Base-by-base conservation (phyloP, 2,113 vertebrate genomes). In the Ophiodon elongatus region DNA sequence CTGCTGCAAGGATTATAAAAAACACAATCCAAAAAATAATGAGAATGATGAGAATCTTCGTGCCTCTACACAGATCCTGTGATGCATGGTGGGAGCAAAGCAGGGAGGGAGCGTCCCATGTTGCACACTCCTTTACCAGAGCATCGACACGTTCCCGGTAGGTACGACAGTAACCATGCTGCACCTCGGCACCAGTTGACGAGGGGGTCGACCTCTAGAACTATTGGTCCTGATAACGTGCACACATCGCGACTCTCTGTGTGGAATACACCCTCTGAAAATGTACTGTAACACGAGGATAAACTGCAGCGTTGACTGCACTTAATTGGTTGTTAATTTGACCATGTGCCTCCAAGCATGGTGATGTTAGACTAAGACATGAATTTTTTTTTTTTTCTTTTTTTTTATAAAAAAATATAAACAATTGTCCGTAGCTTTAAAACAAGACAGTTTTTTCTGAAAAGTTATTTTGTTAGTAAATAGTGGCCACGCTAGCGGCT, bases 81-180 rank as follows among this genome's bases (percentile, higher is more conserved):
- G 27, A 56, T 35, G 21, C 84, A 64, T 14, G 39, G 31, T 63
- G 59, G 59, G n/a, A 76, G 31, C 50, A 88, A 72, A 79, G 39
- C 60, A 27, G 19, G 41, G 43, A 77, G 33, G n/a, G 75, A 80
- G 15, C 72, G 0, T 4, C 69, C 73, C 19, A 27, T 25, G 10
- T 27, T 80, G 27, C 60, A 65, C 17, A 29, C 33, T 66, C 43
- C 69, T 6, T 23, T 66, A 75, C 43, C 73, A 57, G 69, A 70
- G 0, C 21, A 57, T 52, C 31, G 66, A 56, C n/a, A 79, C 17
- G 81, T 84, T 80, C 85, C 82, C 23, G 89, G 94, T 94, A 81
- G 67, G 81, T 84, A 25, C 35, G 59, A n/a, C 19, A 52, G 45
- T 14, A 50, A 41, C 15, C 6, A 9, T 63, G 19, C 5, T 45